Conservation (phyloP, 2,888 invertebrate genomes). For the Stratiomys singularior region DNA sequence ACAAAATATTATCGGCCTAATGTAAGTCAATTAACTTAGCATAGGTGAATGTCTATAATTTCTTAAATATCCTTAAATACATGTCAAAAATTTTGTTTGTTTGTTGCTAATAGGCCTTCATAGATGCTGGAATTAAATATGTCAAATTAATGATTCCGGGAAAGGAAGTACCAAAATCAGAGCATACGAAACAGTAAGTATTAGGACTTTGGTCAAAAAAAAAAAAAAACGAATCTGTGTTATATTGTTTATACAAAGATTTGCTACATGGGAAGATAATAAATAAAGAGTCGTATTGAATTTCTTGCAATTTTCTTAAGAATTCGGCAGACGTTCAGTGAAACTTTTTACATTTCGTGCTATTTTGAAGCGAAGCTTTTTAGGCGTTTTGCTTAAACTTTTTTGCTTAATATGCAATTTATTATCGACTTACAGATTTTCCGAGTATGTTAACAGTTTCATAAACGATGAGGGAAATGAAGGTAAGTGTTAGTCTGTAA, state of each 20-base stretch:
- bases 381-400: neutral
- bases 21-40: conserved; percentile 24
- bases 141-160: conserved; percentile 33
- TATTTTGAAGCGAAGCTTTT: neutral
- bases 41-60: no score
- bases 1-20: conserved; percentile 7
- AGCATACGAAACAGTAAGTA: neutral
- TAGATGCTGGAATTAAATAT: neutral
- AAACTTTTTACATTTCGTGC: no score
- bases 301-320: no score
- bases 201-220: neutral
- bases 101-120: conserved; percentile 2
- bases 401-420: neutral
- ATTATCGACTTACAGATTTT: conserved; percentile 11
- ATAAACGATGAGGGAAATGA: neutral
- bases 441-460: conserved; percentile 12
- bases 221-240: no score
- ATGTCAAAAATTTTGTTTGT: neutral
- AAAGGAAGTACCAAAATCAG: neutral
- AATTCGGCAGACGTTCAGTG: no score
- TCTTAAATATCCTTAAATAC: neutral
- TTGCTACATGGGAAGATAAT: no score
- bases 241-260: no score
- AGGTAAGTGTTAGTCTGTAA: neutral
- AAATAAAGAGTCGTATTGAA: no score